Evolutionary conservation across 2,113 vertebrate species (phyloP).

Genomic region (Lycaon pictus): DNA sequence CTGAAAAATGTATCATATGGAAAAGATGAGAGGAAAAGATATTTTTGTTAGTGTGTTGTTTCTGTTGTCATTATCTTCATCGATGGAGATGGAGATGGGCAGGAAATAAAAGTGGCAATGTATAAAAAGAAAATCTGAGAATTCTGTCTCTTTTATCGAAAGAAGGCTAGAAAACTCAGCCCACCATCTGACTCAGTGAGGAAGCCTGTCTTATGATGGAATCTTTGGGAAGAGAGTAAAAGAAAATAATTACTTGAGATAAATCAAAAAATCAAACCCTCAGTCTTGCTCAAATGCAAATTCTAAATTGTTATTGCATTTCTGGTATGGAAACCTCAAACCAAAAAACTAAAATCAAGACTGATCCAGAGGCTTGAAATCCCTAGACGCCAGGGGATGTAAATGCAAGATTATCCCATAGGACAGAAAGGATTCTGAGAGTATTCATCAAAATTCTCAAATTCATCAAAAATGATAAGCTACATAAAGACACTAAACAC

Average conservation of each 20-base stretch:
- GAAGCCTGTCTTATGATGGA: background rate
- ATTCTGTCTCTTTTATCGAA: background rate
- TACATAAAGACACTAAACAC: constrained; percentile 4
- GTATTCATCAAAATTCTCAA: constrained; percentile 17
- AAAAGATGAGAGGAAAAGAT: background rate
- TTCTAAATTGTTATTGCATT: background rate
- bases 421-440: constrained; percentile 6
- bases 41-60: background rate
- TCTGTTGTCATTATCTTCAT: background rate
- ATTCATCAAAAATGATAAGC: background rate
- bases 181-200: background rate
- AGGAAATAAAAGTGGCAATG: background rate
- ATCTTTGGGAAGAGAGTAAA: background rate
- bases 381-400: background rate
- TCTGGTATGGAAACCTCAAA: background rate
- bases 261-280: constrained; percentile 67
- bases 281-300: constrained; percentile 43
- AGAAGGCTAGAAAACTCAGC: background rate
- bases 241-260: constrained; percentile 50
- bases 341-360: constrained; percentile 42
- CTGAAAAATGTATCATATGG: background rate
- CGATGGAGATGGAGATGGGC: background rate
- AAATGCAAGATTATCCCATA: background rate
- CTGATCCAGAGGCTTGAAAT: background rate
- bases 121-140: background rate